Evolutionary conservation across 2,888 invertebrate species (phyloP).

Genomic region (Drosophila picticornis): DNA sequence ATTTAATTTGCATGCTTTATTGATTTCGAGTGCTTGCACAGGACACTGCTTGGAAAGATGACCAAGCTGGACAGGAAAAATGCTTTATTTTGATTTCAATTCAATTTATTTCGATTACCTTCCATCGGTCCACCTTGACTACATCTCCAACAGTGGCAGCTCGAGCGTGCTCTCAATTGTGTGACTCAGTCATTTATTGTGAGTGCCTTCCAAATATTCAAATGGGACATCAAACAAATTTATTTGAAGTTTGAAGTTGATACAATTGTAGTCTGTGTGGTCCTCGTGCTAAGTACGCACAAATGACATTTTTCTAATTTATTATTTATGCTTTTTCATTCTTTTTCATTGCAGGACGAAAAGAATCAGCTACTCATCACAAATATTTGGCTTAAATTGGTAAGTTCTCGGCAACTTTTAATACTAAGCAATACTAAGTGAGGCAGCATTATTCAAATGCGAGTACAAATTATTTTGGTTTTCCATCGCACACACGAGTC

Average conservation of each 20-base stretch:
- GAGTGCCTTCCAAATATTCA: conserved; percentile 17
- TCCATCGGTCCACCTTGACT: conserved; percentile 37
- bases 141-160: conserved; percentile 5
- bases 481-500: conserved; percentile 43
- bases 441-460: conserved; percentile 29
- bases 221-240: conserved; percentile 36
- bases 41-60: conserved; percentile 2
- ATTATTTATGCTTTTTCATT: conserved; percentile 14
- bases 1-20: conserved; percentile 36
- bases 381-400: conserved; percentile 98
- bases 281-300: background rate
- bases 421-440: conserved; percentile 25
- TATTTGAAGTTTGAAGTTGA: conserved; percentile 6
- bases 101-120: conserved; percentile 39
- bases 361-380: conserved; percentile 98
- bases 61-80: conserved; percentile 1
- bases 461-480: conserved; percentile 31
- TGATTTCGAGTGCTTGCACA: conserved; percentile 8
- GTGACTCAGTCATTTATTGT: background rate
- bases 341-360: conserved; percentile 92
- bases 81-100: conserved; percentile 38
- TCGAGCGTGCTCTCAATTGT: conserved; percentile 9
- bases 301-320: conserved; percentile 7
- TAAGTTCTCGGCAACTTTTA: conserved; percentile 87
- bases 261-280: conserved; percentile 1